phyloP scores from a whole-genome alignment of 2,797 vertebrate species.

The Artibeus jamaicensis region DNA sequence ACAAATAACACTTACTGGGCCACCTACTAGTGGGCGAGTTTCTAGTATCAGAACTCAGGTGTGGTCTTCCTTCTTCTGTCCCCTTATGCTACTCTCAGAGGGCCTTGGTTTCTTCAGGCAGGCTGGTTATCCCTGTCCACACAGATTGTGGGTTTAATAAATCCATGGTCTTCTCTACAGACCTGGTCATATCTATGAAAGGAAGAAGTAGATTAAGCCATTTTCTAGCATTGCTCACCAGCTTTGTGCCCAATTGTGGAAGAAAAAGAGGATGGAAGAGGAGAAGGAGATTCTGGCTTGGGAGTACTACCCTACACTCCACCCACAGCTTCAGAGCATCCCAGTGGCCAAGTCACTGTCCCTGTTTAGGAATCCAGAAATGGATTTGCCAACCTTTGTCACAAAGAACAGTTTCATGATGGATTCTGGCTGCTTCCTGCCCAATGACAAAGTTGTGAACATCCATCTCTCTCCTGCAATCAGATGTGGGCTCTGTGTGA shows the following conservation, averaged over 20 bases:
- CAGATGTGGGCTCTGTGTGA: not conserved
- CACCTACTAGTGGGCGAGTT: not conserved
- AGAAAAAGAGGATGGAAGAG: not conserved
- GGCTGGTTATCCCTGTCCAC: not conserved
- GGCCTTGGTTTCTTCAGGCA: not conserved
- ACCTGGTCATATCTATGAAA: not conserved
- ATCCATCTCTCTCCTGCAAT: not conserved
- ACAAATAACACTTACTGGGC: not conserved
- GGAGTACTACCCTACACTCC: not conserved
- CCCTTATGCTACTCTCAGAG: not conserved
- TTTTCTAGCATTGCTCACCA: not conserved
- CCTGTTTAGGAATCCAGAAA: not conserved
- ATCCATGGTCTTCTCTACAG: not conserved
- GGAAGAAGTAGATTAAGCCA: not conserved
- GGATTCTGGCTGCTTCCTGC: not conserved
- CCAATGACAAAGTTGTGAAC: not conserved
- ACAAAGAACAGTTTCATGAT: not conserved
- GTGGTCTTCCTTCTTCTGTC: not conserved
- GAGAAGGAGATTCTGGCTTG: not conserved
- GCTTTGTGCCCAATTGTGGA: not conserved
- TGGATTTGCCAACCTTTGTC: not conserved
- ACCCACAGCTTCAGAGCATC: not conserved
- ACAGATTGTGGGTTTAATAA: not conserved
- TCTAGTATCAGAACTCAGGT: not conserved
- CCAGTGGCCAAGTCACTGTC: not conserved